Percentiles rank a stretch among this genome's conserved stretches.
phyloP scores from a whole-genome alignment of 2,888 invertebrate genomes.

The Myopa tessellatipennis region DNA sequence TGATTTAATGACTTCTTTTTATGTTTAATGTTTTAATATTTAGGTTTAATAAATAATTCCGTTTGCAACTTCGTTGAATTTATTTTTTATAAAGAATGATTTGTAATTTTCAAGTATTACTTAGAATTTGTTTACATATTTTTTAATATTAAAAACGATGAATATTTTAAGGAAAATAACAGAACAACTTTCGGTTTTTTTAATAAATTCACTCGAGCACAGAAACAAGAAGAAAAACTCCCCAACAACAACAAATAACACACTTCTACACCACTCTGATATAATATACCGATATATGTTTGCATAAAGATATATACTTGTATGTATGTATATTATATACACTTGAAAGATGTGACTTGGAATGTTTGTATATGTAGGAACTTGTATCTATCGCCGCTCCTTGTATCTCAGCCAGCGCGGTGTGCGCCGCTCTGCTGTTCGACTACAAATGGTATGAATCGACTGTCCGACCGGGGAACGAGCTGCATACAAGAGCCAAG shows the following conservation, averaged over 20 bases:
- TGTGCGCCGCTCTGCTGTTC: slow-evolving; percentile 31
- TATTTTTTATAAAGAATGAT: too few relatives aligned
- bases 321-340: background rate
- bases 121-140: too few relatives aligned
- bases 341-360: too few relatives aligned
- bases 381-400: background rate
- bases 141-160: background rate
- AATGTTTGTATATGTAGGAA: background rate
- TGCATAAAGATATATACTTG: background rate
- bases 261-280: background rate
- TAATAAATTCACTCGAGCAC: background rate
- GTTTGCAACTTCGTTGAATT: too few relatives aligned
- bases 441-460: slow-evolving; percentile 24
- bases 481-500: background rate
- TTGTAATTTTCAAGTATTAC: too few relatives aligned
- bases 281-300: background rate
- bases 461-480: slow-evolving; percentile 23
- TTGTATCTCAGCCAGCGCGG: background rate
- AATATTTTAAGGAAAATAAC: background rate
- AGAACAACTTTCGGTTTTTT: background rate
- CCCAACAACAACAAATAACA: background rate
- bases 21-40: too few relatives aligned
- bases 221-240: background rate
- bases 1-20: too few relatives aligned
- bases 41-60: too few relatives aligned